Evolutionary conservation across 2,797 vertebrate species (phyloP).

Genomic region (Sciurus carolinensis): DNA sequence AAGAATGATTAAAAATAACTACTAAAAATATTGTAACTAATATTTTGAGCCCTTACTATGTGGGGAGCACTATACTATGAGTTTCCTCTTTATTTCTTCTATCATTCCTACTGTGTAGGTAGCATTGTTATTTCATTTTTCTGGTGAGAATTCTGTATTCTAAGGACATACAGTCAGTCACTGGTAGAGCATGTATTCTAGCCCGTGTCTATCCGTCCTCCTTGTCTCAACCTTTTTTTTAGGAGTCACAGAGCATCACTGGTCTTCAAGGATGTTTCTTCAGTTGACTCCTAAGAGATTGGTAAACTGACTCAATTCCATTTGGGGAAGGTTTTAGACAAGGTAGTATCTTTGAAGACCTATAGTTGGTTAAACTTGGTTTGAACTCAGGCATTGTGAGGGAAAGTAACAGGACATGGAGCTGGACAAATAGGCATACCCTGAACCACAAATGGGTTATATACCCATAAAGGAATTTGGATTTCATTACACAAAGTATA

Average conservation of each 20-base stretch:
- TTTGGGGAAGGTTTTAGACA: not conserved
- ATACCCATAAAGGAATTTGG: not conserved
- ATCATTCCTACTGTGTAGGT: not conserved
- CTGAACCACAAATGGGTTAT: not conserved
- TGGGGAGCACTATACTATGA: not conserved
- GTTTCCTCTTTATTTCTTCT: not conserved
- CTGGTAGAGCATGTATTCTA: not conserved
- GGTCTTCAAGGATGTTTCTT: not conserved
- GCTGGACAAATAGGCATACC: not conserved
- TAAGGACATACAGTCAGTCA: not conserved
- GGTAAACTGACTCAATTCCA: not conserved
- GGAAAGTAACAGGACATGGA: not conserved
- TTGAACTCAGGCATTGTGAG: not conserved
- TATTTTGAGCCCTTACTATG: not conserved
- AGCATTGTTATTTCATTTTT: not conserved
- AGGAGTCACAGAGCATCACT: not conserved
- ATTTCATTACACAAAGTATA: not conserved
- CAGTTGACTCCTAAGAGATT: not conserved
- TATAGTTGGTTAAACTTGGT: not conserved
- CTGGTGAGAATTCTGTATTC: not conserved
- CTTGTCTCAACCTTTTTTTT: constrained; percentile 61
- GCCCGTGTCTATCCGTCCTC: not conserved
- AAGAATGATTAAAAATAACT: not conserved
- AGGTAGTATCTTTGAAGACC: not conserved
- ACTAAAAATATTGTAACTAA: not conserved